phyloP scores from a whole-genome alignment of 2,113 vertebrate species.

The Eptesicus fuscus region DNA sequence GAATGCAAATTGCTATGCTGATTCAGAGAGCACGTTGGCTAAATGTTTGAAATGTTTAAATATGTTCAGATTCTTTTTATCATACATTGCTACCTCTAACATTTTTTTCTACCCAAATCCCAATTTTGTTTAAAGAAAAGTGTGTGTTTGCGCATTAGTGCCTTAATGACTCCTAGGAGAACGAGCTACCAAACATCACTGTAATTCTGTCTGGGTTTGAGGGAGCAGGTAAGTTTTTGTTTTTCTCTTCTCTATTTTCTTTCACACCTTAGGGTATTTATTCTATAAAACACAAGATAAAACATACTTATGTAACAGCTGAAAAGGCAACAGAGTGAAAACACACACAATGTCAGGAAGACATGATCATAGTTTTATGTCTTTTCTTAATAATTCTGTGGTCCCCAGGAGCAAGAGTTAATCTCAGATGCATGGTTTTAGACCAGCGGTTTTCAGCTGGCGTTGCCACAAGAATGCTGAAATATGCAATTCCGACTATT shows the following conservation, averaged over 20 bases:
- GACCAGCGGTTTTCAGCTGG: not conserved
- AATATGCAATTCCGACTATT: not conserved
- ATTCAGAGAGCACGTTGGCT: not conserved
- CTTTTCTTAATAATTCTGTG: not conserved
- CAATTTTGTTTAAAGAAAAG: not conserved
- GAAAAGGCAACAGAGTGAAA: not conserved
- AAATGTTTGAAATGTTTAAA: not conserved
- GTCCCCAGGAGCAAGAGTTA: not conserved
- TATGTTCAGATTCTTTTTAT: not conserved
- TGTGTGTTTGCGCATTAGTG: not conserved
- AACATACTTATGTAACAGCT: not conserved
- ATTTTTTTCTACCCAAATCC: not conserved
- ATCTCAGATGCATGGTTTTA: not conserved
- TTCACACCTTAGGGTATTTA: not conserved
- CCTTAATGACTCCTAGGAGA: not conserved
- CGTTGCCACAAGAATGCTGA: not conserved
- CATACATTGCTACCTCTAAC: not conserved
- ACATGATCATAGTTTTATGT: not conserved
- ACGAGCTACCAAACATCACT: not conserved
- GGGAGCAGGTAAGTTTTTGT: not conserved
- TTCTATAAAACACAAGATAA: not conserved
- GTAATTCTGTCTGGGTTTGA: not conserved
- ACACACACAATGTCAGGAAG: not conserved
- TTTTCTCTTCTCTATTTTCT: not conserved
- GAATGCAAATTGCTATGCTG: not conserved